These are phyloP conservation scores for Magallana angulata DNA, from an alignment of 1,140 invertebrate genomes.

Conservation along the genomic window DNA sequence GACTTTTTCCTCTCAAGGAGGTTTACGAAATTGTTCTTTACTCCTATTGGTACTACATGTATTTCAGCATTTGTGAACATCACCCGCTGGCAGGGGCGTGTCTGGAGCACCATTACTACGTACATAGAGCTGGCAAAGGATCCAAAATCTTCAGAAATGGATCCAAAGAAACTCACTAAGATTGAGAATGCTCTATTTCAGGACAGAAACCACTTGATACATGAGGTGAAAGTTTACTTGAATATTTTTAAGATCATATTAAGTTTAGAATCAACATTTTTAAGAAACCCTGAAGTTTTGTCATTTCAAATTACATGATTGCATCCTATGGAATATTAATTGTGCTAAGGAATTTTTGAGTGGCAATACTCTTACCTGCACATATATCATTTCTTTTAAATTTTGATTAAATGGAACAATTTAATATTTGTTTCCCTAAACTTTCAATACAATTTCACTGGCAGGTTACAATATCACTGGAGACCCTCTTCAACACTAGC, in stretches of 20 bases:
- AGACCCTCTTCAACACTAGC: conserved; percentile 35
- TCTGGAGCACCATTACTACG: conserved; percentile 19
- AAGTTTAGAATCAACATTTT: no score
- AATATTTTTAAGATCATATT: no score
- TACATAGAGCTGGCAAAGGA: not conserved
- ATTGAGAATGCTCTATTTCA: conserved; percentile 14
- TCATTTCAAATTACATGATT: no score
- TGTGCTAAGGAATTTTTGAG: no score
- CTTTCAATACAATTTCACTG: not conserved
- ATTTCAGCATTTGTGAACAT: not conserved
- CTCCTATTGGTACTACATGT: not conserved
- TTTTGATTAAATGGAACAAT: no score
- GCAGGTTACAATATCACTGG: conserved; percentile 15
- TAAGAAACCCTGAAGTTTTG: no score
- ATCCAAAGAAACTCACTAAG: not conserved
- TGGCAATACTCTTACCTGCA: no score
- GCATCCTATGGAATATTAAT: no score
- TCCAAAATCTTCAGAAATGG: not conserved
- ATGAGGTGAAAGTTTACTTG: not conserved
- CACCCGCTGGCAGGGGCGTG: not conserved
- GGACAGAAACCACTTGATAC: conserved; percentile 1
- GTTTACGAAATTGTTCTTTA: no score
- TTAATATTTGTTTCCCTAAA: no score
- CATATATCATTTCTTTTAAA: no score
- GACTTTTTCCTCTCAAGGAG: no score